A percentile compares a stretch with the other conserved stretches of the same genome.
These are phyloP conservation scores for Ctenochaetus hawaiiensis DNA, from an alignment of 2,797 vertebrate species.

Conservation along the genomic window DNA sequence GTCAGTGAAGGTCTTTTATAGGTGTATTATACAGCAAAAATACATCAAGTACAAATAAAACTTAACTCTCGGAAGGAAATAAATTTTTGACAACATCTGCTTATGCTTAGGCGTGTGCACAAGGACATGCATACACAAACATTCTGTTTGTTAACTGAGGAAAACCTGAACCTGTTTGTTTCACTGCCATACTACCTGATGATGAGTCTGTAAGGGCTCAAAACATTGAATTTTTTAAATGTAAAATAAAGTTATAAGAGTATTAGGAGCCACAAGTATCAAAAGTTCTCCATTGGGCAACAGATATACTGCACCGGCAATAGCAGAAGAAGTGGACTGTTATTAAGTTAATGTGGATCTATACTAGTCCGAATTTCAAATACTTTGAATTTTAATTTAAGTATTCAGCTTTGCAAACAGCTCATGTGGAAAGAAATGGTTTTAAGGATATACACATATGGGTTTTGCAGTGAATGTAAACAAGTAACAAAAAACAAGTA, in stretches of 20 bases:
- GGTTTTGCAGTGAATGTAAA: too few species aligned
- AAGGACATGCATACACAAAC: too few species aligned
- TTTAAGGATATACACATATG: too few species aligned
- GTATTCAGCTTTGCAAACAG: too few species aligned
- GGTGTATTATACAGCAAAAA: conserved; percentile 45
- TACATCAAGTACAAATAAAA: conserved; percentile 13
- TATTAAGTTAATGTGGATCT: background rate
- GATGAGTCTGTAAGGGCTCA: too few species aligned
- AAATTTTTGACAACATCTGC: background rate
- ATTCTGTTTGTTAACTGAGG: too few species aligned
- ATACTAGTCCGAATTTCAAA: background rate
- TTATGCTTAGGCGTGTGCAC: background rate
- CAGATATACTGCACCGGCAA: background rate
- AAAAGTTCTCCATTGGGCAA: background rate
- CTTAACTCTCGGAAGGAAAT: background rate
- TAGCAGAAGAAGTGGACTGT: background rate
- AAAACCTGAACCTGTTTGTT: too few species aligned
- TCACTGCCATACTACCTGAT: too few species aligned
- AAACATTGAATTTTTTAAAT: too few species aligned
- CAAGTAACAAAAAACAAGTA: background rate
- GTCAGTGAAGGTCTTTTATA: conserved; percentile 49
- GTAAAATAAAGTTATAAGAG: too few species aligned
- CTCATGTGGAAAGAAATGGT: too few species aligned
- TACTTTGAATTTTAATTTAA: background rate
- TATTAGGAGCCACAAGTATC: too few species aligned